phyloP scores from a whole-genome alignment of 2,113 vertebrate genomes.

The Elaphurus davidianus region DNA sequence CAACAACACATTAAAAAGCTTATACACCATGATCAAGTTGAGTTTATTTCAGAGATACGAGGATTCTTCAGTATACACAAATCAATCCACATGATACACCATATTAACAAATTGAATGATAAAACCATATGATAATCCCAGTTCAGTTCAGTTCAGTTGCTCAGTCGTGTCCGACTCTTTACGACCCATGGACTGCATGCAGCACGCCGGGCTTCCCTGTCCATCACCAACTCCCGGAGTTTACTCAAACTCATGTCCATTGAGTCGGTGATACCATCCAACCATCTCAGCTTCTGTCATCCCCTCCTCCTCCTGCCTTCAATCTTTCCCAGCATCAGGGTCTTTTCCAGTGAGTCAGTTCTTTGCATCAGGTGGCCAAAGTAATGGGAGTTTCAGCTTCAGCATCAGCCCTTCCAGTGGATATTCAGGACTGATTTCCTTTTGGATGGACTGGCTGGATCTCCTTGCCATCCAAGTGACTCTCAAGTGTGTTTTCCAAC shows the following conservation, averaged over 20 bases:
- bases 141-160: not conserved
- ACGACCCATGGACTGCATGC: not conserved
- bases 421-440: not conserved
- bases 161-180: not conserved
- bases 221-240: not conserved
- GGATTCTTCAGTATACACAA: not conserved
- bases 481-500: not conserved
- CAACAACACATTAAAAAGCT: not conserved
- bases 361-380: not conserved
- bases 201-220: not conserved
- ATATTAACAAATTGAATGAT: not conserved
- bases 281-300: not conserved
- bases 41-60: not conserved
- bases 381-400: not conserved
- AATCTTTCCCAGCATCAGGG: not conserved
- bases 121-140: not conserved
- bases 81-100: not conserved
- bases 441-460: not conserved
- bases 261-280: not conserved
- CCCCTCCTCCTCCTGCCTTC: not conserved
- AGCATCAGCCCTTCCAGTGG: not conserved
- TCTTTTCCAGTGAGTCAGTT: not conserved
- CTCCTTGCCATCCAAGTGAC: not conserved
- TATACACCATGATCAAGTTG: not conserved
- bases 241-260: not conserved